Evolutionary conservation across 2,888 invertebrate species (phyloP).

Genomic region (Drosophila maculinotata): DNA sequence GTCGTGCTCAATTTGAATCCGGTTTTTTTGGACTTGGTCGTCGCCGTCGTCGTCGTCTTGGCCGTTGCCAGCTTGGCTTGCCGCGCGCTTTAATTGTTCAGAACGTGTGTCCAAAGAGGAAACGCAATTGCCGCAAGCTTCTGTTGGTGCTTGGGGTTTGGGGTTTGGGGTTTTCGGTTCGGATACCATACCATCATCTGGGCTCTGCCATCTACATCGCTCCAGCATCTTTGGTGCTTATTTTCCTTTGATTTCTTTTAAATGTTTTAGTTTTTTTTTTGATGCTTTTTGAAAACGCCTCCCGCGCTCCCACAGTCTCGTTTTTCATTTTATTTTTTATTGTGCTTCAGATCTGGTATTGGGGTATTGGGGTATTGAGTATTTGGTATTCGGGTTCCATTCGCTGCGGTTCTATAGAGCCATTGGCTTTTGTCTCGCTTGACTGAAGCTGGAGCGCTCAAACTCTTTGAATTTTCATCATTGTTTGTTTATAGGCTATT

Average conservation of each 20-base stretch:
- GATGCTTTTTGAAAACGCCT: slow-evolving; percentile 63
- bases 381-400: slow-evolving; percentile 28
- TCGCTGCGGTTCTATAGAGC: slow-evolving; percentile 69
- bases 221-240: slow-evolving; percentile 58
- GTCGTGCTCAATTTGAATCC: slow-evolving; percentile 77
- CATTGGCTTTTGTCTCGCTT: slow-evolving; percentile 70
- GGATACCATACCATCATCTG: slow-evolving; percentile 46
- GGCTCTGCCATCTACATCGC: slow-evolving; percentile 42
- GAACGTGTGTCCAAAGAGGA: slow-evolving; percentile 80
- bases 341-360: slow-evolving; percentile 20
- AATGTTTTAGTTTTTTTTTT: slow-evolving; percentile 64
- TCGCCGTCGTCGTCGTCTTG: slow-evolving; percentile 39
- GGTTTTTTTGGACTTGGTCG: slow-evolving; percentile 75
- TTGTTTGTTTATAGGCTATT: slow-evolving; percentile 75
- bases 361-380: slow-evolving; percentile 8
- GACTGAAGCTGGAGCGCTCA: slow-evolving; percentile 45
- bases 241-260: slow-evolving; percentile 71
- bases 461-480: slow-evolving; percentile 53
- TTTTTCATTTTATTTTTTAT: slow-evolving; percentile 22
- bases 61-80: slow-evolving; percentile 64
- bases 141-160: slow-evolving; percentile 71
- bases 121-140: slow-evolving; percentile 82
- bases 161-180: slow-evolving; percentile 31
- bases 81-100: slow-evolving; percentile 76
- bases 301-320: slow-evolving; percentile 74